Percentiles rank a stretch among this genome's conserved stretches.
phyloP scores from a whole-genome alignment of 2,113 vertebrate species.

The Gallinago paraguaiae region DNA sequence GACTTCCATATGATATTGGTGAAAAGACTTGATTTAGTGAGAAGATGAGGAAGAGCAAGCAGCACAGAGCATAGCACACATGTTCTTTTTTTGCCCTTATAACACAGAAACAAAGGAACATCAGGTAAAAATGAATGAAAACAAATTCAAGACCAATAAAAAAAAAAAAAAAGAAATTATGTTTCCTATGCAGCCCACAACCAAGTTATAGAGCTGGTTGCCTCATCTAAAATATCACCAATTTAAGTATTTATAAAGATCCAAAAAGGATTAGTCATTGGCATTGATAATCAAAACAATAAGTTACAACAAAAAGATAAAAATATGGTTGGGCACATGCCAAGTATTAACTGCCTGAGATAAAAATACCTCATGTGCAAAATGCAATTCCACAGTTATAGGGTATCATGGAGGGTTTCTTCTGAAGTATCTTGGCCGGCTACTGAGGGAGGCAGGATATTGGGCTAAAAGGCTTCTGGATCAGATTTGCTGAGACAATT shows the following conservation, averaged over 20 bases:
- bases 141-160: constrained; percentile 2
- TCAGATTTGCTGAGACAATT: not conserved
- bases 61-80: not conserved
- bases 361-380: not conserved
- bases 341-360: not conserved
- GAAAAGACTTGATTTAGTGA: constrained; percentile 49
- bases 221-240: not conserved
- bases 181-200: not conserved
- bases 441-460: not conserved
- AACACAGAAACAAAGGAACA: constrained; percentile 31
- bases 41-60: not conserved
- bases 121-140: constrained; percentile 40
- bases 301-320: constrained; percentile 1
- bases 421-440: not conserved
- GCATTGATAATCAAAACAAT: not conserved
- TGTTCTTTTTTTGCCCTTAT: not conserved
- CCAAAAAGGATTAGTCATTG: not conserved
- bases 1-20: constrained; percentile 23
- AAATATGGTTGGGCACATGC: not conserved
- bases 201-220: not conserved
- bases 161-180: not conserved
- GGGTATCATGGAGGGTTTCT: not conserved
- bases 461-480: not conserved
- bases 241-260: not conserved
- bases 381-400: not conserved